These are phyloP conservation scores for Vulpes ferrilata DNA, from an alignment of 2,113 vertebrate species.

Conservation along the genomic window DNA sequence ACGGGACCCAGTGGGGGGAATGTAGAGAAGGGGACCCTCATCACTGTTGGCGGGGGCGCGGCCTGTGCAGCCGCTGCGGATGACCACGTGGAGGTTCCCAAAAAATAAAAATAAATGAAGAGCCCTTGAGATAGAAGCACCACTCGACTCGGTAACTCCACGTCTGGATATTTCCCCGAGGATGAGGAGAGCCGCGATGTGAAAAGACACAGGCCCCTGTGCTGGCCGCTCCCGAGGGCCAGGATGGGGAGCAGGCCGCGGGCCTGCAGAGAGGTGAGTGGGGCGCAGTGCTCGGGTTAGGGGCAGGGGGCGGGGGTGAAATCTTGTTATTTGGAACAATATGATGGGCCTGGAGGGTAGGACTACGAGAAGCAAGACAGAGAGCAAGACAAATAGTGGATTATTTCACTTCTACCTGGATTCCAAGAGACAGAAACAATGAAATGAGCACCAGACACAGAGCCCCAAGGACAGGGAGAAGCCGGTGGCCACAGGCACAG, in stretches of 20 bases:
- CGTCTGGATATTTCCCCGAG: not conserved
- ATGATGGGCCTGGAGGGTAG: not conserved
- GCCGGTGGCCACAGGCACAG: not conserved
- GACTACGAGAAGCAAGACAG: not conserved
- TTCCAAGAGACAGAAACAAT: not conserved
- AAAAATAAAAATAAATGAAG: not conserved
- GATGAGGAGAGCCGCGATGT: not conserved
- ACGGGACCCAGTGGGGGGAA: too few relatives aligned
- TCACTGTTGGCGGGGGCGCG: not conserved
- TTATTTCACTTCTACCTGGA: not conserved
- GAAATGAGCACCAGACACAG: not conserved
- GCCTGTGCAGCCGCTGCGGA: not conserved
- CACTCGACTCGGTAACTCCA: not conserved
- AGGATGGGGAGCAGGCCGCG: too few relatives aligned
- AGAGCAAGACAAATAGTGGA: not conserved
- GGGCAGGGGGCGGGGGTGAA: too few relatives aligned
- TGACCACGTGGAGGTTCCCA: not conserved
- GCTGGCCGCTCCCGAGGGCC: too few relatives aligned
- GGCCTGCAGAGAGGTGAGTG: too few relatives aligned
- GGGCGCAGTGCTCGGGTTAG: too few relatives aligned
- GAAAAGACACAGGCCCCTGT: not conserved
- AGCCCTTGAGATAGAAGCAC: not conserved
- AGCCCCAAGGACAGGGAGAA: not conserved
- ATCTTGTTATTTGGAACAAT: not conserved
- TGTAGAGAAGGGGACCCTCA: not conserved